Conservation (phyloP, 2,888 invertebrate species). For the Sarcophaga variegata region DNA sequence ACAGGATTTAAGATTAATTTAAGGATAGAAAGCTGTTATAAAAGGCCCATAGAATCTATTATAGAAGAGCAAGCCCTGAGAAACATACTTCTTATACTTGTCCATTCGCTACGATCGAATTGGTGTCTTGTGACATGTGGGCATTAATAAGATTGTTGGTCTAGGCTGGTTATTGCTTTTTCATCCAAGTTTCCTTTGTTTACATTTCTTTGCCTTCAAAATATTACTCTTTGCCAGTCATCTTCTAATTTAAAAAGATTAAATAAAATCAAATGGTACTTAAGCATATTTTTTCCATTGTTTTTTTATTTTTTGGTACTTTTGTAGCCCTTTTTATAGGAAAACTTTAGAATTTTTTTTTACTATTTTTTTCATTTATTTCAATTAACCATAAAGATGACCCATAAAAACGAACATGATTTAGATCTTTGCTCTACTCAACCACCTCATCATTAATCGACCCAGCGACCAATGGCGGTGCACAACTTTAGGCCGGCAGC, state of each 20-base stretch:
- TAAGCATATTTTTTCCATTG: not conserved
- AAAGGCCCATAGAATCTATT: too few species aligned
- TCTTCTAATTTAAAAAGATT: not conserved
- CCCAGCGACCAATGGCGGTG: not conserved
- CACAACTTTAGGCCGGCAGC: slow-evolving; percentile 5
- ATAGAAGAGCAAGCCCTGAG: too few species aligned
- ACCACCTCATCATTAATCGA: slow-evolving; percentile 22
- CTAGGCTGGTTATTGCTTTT: too few species aligned
- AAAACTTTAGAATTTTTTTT: not conserved
- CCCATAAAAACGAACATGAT: slow-evolving; percentile 49
- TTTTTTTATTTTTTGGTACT: not conserved
- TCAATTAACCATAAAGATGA: slow-evolving; percentile 60
- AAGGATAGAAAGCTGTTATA: too few species aligned
- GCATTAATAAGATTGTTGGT: too few species aligned
- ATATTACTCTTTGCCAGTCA: too few species aligned
- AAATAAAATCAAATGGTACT: not conserved
- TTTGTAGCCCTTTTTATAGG: not conserved
- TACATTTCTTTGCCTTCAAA: too few species aligned
- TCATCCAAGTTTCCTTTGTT: too few species aligned
- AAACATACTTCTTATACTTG: too few species aligned
- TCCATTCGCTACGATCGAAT: too few species aligned
- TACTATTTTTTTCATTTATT: slow-evolving; percentile 41
- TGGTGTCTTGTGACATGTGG: too few species aligned
- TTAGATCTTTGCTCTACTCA: slow-evolving; percentile 13
- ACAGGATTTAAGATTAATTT: too few species aligned